Evolutionary conservation across 2,113 vertebrate species (phyloP).

Genomic region (Serinus canaria): DNA sequence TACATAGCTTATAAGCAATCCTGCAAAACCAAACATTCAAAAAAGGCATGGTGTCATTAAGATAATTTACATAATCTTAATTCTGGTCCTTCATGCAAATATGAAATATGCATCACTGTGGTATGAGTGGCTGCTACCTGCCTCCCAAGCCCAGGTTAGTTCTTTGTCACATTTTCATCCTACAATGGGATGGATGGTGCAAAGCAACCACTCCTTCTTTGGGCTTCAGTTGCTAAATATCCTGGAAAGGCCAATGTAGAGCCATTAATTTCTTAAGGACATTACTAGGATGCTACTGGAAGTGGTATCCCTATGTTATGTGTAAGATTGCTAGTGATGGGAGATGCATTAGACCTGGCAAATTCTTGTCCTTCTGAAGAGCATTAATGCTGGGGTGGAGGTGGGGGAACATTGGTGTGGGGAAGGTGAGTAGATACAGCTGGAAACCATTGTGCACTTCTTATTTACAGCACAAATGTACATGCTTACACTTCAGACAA

Average conservation of each 20-base stretch:
- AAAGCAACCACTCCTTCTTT: not conserved
- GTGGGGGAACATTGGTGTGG: not conserved
- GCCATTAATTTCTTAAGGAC: not conserved
- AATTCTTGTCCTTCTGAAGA: not conserved
- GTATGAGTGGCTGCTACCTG: not conserved
- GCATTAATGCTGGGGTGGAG: not conserved
- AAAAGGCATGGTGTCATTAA: not conserved
- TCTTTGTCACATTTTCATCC: not conserved
- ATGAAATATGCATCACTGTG: no score
- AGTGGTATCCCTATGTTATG: accelerated
- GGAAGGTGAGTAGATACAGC: not conserved
- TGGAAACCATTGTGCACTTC: not conserved
- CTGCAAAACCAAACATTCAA: not conserved
- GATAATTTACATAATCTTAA: not conserved
- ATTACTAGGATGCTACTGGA: not conserved
- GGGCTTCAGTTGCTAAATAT: not conserved
- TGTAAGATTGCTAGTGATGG: not conserved
- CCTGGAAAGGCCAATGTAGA: not conserved
- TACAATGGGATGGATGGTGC: not conserved
- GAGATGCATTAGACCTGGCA: not conserved
- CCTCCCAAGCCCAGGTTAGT: not conserved
- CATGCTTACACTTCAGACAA: accelerated
- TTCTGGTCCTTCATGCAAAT: not conserved
- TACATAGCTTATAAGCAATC: not conserved
- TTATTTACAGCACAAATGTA: not conserved